Conservation (phyloP, 2,888 invertebrate genomes). For the Mimumesa dahlbomi region DNA sequence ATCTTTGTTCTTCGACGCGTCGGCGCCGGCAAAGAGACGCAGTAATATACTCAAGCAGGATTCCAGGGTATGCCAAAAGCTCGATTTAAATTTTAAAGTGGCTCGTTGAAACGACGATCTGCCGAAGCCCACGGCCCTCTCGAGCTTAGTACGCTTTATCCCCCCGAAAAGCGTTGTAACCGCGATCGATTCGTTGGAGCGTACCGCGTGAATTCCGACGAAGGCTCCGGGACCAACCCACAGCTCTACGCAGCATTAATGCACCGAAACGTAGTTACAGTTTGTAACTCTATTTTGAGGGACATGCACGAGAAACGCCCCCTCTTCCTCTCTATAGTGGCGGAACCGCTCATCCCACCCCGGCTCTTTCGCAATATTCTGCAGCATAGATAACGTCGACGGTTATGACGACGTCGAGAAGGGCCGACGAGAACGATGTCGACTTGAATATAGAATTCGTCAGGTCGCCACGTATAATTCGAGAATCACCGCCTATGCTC, state of each 20-base stretch:
- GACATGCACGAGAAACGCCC: constrained; percentile 64
- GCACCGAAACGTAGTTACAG: constrained; percentile 77
- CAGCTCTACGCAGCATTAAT: constrained; percentile 67
- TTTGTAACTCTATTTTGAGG: constrained; percentile 76
- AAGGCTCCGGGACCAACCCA: constrained; percentile 56
- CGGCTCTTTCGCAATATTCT: constrained; percentile 66
- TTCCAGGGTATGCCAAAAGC: constrained; percentile 25
- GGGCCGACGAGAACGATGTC: constrained; percentile 21
- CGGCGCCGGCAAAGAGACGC: background rate
- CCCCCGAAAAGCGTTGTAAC: constrained; percentile 58
- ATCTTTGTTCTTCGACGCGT: background rate
- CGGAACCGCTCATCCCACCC: constrained; percentile 10
- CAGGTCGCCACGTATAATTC: constrained; percentile 45
- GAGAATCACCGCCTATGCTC: constrained; percentile 51
- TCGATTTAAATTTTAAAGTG: constrained; percentile 59
- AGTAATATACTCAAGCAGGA: background rate
- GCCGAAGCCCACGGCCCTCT: constrained; percentile 27
- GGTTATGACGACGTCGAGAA: constrained; percentile 45
- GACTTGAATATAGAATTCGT: constrained; percentile 30
- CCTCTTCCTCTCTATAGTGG: constrained; percentile 7
- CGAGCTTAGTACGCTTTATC: constrained; percentile 32
- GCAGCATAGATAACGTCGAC: constrained; percentile 60
- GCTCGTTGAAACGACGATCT: constrained; percentile 46
- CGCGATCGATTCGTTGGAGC: constrained; percentile 70
- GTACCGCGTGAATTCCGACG: constrained; percentile 58